Base-by-base conservation (phyloP, 1,140 invertebrate species). In the Hycleus phaleratus region DNA sequence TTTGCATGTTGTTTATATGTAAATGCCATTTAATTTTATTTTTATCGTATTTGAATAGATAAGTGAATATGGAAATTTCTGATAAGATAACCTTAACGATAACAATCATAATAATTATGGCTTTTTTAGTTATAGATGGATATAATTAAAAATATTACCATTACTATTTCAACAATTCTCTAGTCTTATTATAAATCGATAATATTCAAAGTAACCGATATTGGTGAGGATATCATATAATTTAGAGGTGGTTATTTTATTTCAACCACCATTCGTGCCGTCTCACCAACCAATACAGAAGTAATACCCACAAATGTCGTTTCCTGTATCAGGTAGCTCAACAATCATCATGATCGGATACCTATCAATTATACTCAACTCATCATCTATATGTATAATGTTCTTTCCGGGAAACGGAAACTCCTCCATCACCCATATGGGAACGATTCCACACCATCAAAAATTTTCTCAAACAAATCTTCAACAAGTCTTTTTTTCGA, bases 11-110 rank as follows among this genome's bases (percentile, higher is more conserved):
- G 51, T 53, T 53, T 53, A 53, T 53, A 53, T 53, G 51, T 53
- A 53, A 53, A 53, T 53, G 51, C 51, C 46, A 53, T 53, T 53
- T 53, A 53, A 53, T 53, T 53, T 53, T 45, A 38, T 53, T 32
- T 53, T 53, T 53, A 53, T 53, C 51, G 51, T 53, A 53, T 53
- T 53, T 53, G 51, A 53, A 53, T 53, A 53, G 51, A 53, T 53
- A 53, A 53, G 51, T 53, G 51, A 53, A 53, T 53, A 53, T 53
- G 51, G 43, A 53, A 53, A 53, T 53, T 53, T 46, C 42, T 24
- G 51, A 53, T 53, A 45, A 53, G 51, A 53, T 53, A 53, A 53
- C 51, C 26, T 53, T 53, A 32, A 32, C 7, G 32, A 32, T 32
- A 32, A 32, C 7, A 32, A 32, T 32, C 4, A 4, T 7, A 32